Conservation (phyloP, 2,113 vertebrate species). For the Narcine bancroftii region DNA sequence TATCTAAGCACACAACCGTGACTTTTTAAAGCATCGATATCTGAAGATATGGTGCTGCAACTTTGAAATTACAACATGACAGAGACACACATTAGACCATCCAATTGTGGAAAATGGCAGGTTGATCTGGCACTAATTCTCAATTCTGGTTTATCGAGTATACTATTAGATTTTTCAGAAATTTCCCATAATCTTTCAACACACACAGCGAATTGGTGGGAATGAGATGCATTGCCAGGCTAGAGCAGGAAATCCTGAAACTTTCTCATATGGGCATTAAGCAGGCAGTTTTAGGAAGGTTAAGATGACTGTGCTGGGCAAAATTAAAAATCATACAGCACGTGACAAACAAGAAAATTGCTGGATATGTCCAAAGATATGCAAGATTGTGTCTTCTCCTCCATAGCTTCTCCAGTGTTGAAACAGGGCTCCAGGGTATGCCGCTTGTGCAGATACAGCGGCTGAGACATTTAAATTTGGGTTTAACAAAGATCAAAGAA, state of each 20-base stretch:
- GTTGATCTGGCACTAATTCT: background rate
- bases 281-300: background rate
- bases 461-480: background rate
- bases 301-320: background rate
- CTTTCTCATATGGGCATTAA: background rate
- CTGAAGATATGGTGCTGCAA: background rate
- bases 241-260: constrained; percentile 17
- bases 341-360: constrained; percentile 8
- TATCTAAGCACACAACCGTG: background rate
- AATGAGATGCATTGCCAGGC: constrained; percentile 23
- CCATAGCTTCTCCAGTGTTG: constrained; percentile 10
- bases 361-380: constrained; percentile 8
- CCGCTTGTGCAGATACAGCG: background rate
- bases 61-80: background rate
- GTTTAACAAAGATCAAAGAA: background rate
- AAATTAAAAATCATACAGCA: background rate
- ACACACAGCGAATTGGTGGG: constrained; percentile 10
- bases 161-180: constrained; percentile 23
- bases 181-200: constrained; percentile 18
- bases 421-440: background rate
- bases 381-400: constrained; percentile 24
- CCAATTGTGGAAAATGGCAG: background rate
- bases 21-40: too few species aligned
- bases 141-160: background rate
- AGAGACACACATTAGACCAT: background rate